These are phyloP conservation scores for Heliconius charithonia DNA, from an alignment of 2,888 invertebrate species.

Conservation along the genomic window DNA sequence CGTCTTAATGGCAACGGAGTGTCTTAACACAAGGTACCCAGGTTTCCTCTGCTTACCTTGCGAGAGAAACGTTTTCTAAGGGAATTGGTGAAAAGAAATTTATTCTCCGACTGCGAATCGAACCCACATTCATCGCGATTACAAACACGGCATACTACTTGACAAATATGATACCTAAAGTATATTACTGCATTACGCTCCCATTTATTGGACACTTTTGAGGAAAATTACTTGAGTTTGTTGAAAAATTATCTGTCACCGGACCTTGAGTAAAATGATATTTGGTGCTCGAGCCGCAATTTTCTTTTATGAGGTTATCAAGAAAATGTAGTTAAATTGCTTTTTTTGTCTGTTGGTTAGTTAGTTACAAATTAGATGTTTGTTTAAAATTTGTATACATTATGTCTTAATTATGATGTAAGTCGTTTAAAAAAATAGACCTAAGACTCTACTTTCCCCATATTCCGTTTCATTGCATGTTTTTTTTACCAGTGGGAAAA, in stretches of 20 bases:
- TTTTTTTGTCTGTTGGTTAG: neutral
- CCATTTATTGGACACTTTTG: conserved; percentile 43
- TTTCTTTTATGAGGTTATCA: conserved; percentile 14
- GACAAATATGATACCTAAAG: conserved; percentile 13
- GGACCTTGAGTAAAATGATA: conserved; percentile 15
- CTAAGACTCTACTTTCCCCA: too few relatives aligned
- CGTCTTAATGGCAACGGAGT: too few relatives aligned
- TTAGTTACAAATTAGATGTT: neutral
- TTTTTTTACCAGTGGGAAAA: too few relatives aligned
- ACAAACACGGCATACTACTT: neutral
- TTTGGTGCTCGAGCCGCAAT: neutral
- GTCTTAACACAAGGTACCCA: too few relatives aligned
- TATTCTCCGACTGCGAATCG: too few relatives aligned
- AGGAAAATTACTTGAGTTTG: conserved; percentile 44
- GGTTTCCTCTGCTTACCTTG: too few relatives aligned
- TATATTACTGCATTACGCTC: conserved; percentile 40
- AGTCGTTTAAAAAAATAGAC: too few relatives aligned
- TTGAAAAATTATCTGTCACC: conserved; percentile 26
- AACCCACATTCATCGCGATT: neutral
- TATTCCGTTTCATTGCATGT: too few relatives aligned
- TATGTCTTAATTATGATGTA: too few relatives aligned
- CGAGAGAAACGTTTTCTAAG: too few relatives aligned
- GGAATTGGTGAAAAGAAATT: too few relatives aligned
- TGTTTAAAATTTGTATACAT: too few relatives aligned
- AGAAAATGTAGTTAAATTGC: neutral